These are phyloP conservation scores for Ametastegia equiseti DNA, from an alignment of 2,888 invertebrate genomes.

Conservation along the genomic window DNA sequence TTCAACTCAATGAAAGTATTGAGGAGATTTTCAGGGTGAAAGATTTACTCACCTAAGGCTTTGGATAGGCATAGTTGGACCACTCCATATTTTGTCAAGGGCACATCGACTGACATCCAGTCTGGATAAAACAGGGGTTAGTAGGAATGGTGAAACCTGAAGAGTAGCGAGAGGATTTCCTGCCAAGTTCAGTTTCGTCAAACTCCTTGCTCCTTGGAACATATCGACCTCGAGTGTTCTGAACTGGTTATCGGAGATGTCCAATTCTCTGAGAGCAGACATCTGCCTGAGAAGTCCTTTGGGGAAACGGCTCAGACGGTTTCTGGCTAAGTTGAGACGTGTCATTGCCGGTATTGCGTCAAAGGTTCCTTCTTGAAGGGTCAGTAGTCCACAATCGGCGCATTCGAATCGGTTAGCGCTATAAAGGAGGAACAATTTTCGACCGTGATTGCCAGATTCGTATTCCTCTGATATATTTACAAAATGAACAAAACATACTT, in stretches of 20 bases:
- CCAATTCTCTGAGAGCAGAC: slow-evolving; percentile 82
- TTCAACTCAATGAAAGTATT: not conserved
- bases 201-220: slow-evolving; percentile 83
- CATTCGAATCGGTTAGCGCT: slow-evolving; percentile 85
- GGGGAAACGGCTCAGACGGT: slow-evolving; percentile 72
- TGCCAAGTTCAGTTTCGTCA: slow-evolving; percentile 83
- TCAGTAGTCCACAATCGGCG: slow-evolving; percentile 84
- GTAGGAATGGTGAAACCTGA: slow-evolving; percentile 82
- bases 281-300: slow-evolving; percentile 72
- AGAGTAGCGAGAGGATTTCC: slow-evolving; percentile 85
- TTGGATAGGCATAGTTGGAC: slow-evolving; percentile 69
- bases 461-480: slow-evolving; percentile 54
- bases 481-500: slow-evolving; percentile 61
- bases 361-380: slow-evolving; percentile 82
- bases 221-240: slow-evolving; percentile 80
- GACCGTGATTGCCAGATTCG: slow-evolving; percentile 28
- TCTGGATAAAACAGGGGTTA: slow-evolving; percentile 80
- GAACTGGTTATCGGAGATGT: slow-evolving; percentile 85
- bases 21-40: not conserved
- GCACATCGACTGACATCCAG: slow-evolving; percentile 86
- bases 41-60: slow-evolving; percentile 64
- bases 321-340: slow-evolving; percentile 83
- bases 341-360: slow-evolving; percentile 85
- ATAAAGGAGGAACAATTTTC: slow-evolving; percentile 74
- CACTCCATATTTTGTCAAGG: slow-evolving; percentile 83